Base-by-base conservation (phyloP, 2,888 invertebrate genomes). In the Ariolimax columbianus region DNA sequence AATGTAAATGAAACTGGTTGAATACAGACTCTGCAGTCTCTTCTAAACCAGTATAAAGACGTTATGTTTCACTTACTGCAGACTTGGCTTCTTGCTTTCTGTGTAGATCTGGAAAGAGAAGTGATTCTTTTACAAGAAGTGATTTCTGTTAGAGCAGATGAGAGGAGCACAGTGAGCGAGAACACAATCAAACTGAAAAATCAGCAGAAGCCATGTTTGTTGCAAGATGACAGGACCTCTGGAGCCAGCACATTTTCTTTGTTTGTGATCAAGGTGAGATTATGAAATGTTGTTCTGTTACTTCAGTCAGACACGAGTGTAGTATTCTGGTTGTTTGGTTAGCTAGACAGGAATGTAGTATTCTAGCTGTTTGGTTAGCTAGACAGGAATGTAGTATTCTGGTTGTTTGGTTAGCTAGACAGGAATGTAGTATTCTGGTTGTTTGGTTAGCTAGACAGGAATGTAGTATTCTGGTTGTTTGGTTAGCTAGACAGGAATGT, bases 41-140 rank as follows among this genome's bases (percentile, higher is more conserved):
- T n/a, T n/a, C n/a, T n/a, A n/a, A n/a, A n/a, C n/a, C n/a, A n/a
- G n/a, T n/a, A n/a, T n/a, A n/a, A n/a, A n/a, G n/a, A n/a, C n/a
- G n/a, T n/a, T n/a, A n/a, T n/a, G n/a, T n/a, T n/a, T n/a, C n/a
- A n/a, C n/a, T n/a, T n/a, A n/a, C n/a, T n/a, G n/a, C n/a, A 30
- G 73, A 78, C n/a, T n/a, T 38, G n/a, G 38, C 59, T 63, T 17
- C 1, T 75, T 75, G 6, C n/a, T 33, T 30, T 19, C n/a, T 79
- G 66, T 11, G 23, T 36, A 87, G 87, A 43, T 59, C 63, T 68
- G 0, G 36, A 55, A 33, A 77, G 59, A 30, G 78, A 77, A 23
- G 75, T 86, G 30, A 83, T 89, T 38, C 85, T 85, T 14, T 72
- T 89, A 38, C 82, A 83, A 51, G 89, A 89, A 85, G 79, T 90